Conservation (phyloP, 2,113 vertebrate genomes). For the Eurypyga helias region DNA sequence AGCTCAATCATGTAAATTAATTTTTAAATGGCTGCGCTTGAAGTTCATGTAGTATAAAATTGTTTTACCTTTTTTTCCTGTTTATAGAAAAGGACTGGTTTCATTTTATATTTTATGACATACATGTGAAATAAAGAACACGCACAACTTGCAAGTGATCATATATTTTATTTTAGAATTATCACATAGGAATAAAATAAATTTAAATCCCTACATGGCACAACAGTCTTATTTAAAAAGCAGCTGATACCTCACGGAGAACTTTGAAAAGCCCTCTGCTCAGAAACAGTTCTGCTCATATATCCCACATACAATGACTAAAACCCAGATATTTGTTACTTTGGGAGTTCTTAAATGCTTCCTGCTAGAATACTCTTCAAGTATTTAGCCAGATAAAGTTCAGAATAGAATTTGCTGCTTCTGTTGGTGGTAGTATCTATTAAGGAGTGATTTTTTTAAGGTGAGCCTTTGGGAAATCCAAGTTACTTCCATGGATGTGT, state of each 20-base stretch:
- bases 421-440: background rate
- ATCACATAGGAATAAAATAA: constrained; percentile 30
- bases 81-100: constrained; percentile 8
- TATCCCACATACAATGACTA: constrained; percentile 3
- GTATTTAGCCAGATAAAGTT: background rate
- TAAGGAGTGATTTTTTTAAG: background rate
- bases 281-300: constrained; percentile 21
- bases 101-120: background rate
- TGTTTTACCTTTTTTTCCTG: background rate
- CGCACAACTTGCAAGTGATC: background rate
- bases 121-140: background rate
- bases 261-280: constrained; percentile 34
- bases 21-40: constrained; percentile 28
- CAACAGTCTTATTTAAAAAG: background rate
- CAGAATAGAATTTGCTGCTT: background rate
- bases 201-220: constrained; percentile 15
- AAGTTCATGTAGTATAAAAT: background rate
- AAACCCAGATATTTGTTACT: background rate
- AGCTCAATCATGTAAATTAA: constrained; percentile 45
- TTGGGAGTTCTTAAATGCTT: constrained; percentile 6
- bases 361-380: background rate
- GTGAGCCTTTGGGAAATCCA: background rate
- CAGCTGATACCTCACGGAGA: background rate
- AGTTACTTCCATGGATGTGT: background rate
- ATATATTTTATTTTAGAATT: constrained; percentile 31